These are phyloP conservation scores for Morpho achilles DNA, from an alignment of 2,888 invertebrate genomes.

Conservation along the genomic window DNA sequence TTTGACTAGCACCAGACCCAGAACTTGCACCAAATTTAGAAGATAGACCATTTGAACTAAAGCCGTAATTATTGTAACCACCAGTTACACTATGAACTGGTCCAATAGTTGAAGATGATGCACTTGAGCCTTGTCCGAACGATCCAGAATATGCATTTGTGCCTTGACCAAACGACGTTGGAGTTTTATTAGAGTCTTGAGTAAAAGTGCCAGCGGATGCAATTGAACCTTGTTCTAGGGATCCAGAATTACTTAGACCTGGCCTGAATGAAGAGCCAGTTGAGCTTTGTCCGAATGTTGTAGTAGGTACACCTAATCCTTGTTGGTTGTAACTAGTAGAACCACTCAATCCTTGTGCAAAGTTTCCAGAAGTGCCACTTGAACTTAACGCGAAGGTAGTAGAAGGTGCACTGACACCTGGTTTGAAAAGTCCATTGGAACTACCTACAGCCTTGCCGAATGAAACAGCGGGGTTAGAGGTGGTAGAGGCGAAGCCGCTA, in stretches of 20 bases:
- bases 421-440: neutral
- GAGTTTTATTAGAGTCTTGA: neutral
- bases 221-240: neutral
- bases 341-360: neutral
- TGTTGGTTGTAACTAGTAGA: neutral
- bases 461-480: constrained; percentile 4
- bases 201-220: neutral
- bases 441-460: constrained; percentile 8
- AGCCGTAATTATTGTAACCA: constrained; percentile 12
- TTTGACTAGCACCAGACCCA: constrained; percentile 10
- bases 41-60: constrained; percentile 5
- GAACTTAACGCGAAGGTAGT: neutral
- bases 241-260: constrained; percentile 1
- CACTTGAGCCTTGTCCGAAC: neutral
- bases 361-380: neutral
- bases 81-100: neutral
- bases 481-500: constrained; percentile 13
- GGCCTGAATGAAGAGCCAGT: neutral
- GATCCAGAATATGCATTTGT: neutral
- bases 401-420: neutral
- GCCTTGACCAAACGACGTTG: neutral
- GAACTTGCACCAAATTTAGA: constrained; percentile 3
- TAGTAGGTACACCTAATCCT: neutral
- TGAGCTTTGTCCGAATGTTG: constrained; percentile 10
- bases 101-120: neutral